phyloP scores from a whole-genome alignment of 2,888 invertebrate species.

The Macrosiphum euphorbiae region DNA sequence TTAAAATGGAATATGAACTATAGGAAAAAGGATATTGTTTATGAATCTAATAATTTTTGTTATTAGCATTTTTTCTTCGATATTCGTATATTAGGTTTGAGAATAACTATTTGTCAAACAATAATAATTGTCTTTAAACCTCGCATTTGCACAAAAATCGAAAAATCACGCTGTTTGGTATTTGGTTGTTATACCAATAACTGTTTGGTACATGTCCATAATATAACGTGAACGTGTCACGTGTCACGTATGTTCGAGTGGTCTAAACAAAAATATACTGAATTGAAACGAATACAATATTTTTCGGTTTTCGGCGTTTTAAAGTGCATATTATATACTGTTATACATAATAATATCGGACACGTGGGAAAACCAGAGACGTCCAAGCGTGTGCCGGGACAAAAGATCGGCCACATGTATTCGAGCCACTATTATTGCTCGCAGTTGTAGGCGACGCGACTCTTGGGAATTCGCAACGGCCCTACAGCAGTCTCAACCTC shows the following conservation, averaged over 20 bases:
- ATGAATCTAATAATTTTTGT: neutral
- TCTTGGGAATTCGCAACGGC: neutral
- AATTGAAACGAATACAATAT: neutral
- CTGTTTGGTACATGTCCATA: neutral
- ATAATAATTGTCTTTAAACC: neutral
- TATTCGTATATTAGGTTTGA: neutral
- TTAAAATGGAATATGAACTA: neutral
- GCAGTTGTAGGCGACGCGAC: neutral
- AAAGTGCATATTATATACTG: neutral
- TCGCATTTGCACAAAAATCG: neutral
- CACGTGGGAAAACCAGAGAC: neutral
- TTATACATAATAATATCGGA: neutral
- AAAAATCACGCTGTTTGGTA: neutral
- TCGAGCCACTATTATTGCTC: neutral
- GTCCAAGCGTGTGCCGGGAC: neutral
- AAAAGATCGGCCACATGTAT: neutral
- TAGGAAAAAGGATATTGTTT: neutral
- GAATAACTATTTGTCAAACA: neutral
- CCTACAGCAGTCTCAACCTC: neutral
- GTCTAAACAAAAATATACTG: no score
- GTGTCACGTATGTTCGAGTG: neutral
- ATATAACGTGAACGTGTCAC: neutral
- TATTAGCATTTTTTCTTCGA: no score
- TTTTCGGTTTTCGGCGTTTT: neutral
- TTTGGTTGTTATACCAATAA: neutral